Evolutionary conservation across 2,888 invertebrate species (phyloP).

Genomic region (Eupithecia subfuscata): DNA sequence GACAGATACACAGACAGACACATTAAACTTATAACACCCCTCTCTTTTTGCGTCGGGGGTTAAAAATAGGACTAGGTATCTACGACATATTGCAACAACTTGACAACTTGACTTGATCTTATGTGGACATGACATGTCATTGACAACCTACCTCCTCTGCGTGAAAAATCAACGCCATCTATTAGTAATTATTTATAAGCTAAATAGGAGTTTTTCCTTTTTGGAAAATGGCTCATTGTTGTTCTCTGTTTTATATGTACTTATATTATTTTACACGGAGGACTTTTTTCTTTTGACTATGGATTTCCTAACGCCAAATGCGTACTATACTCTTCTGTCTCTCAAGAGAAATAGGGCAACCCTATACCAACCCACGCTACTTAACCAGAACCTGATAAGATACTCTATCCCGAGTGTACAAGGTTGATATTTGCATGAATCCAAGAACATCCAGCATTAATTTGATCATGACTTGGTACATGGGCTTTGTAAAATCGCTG

Average conservation of each 20-base stretch:
- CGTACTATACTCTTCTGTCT: not conserved
- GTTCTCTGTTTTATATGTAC: not conserved
- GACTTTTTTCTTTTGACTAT: not conserved
- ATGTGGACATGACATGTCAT: not conserved
- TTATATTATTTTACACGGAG: not conserved
- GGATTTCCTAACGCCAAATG: not conserved
- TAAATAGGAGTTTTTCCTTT: not conserved
- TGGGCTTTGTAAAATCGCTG: slow-evolving; percentile 32
- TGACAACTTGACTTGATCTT: too few relatives aligned
- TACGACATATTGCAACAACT: too few relatives aligned
- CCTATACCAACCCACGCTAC: slow-evolving; percentile 30
- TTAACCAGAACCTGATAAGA: slow-evolving; percentile 24
- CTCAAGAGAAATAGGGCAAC: slow-evolving; percentile 13
- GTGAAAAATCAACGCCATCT: not conserved
- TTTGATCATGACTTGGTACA: slow-evolving; percentile 36
- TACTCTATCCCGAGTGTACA: slow-evolving; percentile 26
- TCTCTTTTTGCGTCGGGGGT: too few relatives aligned
- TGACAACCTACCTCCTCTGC: not conserved
- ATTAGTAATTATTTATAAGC: not conserved
- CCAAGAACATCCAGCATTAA: slow-evolving; percentile 40
- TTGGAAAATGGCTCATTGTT: not conserved
- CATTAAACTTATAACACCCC: too few relatives aligned
- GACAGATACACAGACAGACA: too few relatives aligned
- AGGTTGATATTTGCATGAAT: slow-evolving; percentile 25
- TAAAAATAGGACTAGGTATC: too few relatives aligned